Percentiles rank a stretch among this genome's conserved stretches.
Evolutionary conservation across 2,797 vertebrate species (phyloP).

Genomic region (Halcyon leucocephala): DNA sequence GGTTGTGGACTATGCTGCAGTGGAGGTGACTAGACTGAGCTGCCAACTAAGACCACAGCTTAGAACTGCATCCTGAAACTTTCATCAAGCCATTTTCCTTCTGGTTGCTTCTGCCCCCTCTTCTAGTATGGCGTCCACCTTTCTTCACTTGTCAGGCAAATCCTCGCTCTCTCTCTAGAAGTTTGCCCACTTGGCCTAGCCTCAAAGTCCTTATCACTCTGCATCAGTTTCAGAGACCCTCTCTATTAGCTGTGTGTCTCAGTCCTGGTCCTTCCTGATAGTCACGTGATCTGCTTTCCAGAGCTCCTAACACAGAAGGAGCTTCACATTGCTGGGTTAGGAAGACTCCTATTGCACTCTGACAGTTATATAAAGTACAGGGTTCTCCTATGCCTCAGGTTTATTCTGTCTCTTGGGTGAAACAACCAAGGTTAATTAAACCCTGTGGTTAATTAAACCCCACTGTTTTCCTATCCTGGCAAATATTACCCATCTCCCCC

Average conservation of each 20-base stretch:
- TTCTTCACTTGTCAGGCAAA: neutral
- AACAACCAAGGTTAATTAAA: neutral
- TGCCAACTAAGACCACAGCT: neutral
- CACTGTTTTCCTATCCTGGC: neutral
- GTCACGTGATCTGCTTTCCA: neutral
- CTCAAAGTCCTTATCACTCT: neutral
- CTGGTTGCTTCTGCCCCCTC: neutral
- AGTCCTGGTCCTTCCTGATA: neutral
- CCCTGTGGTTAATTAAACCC: neutral
- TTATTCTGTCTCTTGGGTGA: neutral
- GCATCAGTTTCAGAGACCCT: neutral
- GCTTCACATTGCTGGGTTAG: neutral
- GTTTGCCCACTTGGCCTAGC: neutral
- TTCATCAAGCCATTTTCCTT: neutral
- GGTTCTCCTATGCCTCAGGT: neutral
- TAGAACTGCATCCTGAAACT: neutral
- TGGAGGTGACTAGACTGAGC: neutral
- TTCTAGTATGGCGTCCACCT: neutral
- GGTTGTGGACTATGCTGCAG: neutral
- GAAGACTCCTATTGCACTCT: neutral
- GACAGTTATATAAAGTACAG: neutral
- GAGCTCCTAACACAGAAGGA: neutral
- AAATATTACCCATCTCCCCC: fast-evolving
- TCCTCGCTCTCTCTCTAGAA: neutral
- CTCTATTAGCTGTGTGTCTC: fast-evolving